Conservation (phyloP, 2,888 invertebrate genomes). For the Meghimatium bilineatum region DNA sequence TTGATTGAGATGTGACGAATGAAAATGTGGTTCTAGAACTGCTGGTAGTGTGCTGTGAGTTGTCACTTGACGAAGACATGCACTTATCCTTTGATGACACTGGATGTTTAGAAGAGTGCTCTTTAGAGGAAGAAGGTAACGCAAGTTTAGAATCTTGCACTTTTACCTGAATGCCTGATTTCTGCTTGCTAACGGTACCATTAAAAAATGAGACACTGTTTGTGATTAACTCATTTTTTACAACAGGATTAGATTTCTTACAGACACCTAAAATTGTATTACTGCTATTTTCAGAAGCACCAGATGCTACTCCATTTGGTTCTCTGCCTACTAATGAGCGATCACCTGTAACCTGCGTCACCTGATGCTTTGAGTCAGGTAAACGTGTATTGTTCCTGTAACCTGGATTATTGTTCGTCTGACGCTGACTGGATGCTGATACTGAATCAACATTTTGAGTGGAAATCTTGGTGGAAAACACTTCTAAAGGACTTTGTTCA, state of each 20-base stretch:
- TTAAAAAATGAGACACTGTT: background rate
- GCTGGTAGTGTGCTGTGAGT: constrained; percentile 8
- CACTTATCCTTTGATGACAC: constrained; percentile 6
- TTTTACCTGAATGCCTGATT: background rate
- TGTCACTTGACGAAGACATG: background rate
- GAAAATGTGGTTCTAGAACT: constrained; percentile 15
- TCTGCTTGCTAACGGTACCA: background rate
- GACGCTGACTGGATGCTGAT: background rate
- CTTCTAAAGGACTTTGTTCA: too few relatives aligned
- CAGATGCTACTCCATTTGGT: too few relatives aligned
- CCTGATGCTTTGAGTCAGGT: too few relatives aligned
- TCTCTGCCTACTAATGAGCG: too few relatives aligned
- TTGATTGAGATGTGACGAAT: background rate
- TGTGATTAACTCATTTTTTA: background rate
- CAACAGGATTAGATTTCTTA: background rate
- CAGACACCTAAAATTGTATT: too few relatives aligned
- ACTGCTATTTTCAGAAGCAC: too few relatives aligned
- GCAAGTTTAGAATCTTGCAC: background rate
- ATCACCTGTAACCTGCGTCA: too few relatives aligned
- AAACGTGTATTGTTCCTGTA: too few relatives aligned
- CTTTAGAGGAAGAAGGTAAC: constrained; percentile 3
- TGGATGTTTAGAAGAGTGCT: constrained; percentile 4
- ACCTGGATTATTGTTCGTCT: too few relatives aligned
- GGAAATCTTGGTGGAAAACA: background rate
- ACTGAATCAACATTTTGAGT: background rate